Conservation (phyloP, 2,888 invertebrate genomes). For the Tipula helvola region DNA sequence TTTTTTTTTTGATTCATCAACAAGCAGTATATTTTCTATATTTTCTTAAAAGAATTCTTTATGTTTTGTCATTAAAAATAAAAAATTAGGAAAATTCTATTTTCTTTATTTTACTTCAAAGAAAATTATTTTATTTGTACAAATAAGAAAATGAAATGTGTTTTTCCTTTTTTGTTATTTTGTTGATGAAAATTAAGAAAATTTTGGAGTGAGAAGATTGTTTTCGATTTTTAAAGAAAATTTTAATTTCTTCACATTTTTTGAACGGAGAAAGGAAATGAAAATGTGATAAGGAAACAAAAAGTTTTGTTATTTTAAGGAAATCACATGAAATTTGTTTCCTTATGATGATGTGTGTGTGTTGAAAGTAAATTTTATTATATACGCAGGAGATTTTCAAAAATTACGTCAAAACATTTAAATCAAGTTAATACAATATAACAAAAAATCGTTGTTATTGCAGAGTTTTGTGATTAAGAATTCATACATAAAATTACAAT, state of each 20-base stretch:
- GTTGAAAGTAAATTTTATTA: neutral
- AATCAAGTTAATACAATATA: neutral
- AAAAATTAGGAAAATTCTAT: neutral
- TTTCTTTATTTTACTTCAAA: neutral
- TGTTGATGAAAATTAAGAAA: neutral
- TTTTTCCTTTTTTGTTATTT: neutral
- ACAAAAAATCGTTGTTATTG: neutral
- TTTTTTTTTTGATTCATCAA: neutral
- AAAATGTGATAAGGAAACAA: neutral
- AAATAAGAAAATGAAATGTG: neutral
- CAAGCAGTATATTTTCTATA: neutral
- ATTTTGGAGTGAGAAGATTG: neutral
- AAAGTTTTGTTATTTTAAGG: neutral
- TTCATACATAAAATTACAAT: neutral
- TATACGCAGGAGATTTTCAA: neutral
- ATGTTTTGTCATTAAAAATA: neutral
- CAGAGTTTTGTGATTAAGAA: neutral
- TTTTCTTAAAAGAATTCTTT: neutral
- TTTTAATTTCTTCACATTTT: neutral
- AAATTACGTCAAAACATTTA: neutral
- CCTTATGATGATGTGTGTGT: neutral
- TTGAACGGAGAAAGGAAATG: neutral
- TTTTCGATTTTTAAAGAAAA: neutral
- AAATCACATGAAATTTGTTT: neutral
- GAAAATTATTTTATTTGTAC: neutral